Evolutionary conservation across 2,113 vertebrate genomes (phyloP).

Genomic region (Notiomystis cincta): DNA sequence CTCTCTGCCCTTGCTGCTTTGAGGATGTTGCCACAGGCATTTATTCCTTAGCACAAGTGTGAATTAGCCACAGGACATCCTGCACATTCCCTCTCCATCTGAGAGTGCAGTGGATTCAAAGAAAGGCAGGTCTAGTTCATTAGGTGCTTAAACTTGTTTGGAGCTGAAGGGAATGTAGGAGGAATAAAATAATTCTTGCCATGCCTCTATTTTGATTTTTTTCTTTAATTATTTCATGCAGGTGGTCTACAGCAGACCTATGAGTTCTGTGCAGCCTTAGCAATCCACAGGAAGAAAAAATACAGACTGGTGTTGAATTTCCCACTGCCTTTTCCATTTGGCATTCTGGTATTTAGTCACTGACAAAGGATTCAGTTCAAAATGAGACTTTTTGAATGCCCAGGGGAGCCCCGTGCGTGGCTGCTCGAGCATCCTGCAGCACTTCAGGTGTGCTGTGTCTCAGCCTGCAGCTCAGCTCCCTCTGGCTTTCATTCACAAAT

Average conservation of each 20-base stretch:
- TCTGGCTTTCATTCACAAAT: background rate
- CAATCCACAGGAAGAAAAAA: background rate
- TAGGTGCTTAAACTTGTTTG: background rate
- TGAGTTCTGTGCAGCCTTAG: background rate
- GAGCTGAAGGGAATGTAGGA: background rate
- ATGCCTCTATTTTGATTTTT: background rate
- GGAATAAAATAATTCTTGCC: background rate
- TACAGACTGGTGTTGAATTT: background rate
- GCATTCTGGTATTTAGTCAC: background rate
- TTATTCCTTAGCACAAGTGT: background rate
- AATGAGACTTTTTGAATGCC: background rate
- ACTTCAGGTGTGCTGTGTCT: background rate
- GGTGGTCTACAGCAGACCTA: background rate
- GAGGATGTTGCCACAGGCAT: background rate
- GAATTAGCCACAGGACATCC: background rate
- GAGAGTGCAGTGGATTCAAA: background rate
- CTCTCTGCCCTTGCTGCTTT: background rate
- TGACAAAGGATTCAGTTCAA: background rate
- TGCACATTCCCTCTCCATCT: background rate
- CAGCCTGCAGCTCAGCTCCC: background rate
- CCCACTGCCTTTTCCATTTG: background rate
- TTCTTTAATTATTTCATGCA: background rate
- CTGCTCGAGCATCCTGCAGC: background rate
- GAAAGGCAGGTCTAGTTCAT: background rate
- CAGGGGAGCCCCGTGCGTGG: background rate